Percentiles rank a stretch among this genome's conserved stretches.
phyloP scores from a whole-genome alignment of 2,888 invertebrate genomes.

The Sminthurides aquaticus region DNA sequence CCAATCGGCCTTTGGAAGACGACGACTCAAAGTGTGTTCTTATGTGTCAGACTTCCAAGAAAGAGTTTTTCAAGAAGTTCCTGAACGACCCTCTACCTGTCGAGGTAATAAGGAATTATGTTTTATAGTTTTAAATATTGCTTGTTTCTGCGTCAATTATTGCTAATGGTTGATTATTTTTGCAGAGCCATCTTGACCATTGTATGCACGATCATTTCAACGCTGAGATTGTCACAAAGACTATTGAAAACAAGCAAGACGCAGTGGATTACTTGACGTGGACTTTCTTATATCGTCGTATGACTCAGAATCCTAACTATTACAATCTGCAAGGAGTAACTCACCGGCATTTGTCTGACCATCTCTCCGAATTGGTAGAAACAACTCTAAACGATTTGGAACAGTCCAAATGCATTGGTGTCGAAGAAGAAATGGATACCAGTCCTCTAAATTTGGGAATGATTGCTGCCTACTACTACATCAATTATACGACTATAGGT shows the following conservation, averaged over 20 bases:
- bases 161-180: conserved; percentile 1
- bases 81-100: conserved; percentile 93
- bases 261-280: conserved; percentile 99
- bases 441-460: conserved; percentile 95
- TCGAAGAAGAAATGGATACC: conserved; percentile 97
- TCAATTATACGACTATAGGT: conserved; percentile 98
- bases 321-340: conserved; percentile 96
- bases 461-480: conserved; percentile 99
- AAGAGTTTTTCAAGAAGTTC: conserved; percentile 97
- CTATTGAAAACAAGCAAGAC: conserved; percentile 99
- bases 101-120: conserved; percentile 64
- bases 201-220: conserved; percentile 98
- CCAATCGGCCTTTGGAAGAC: conserved; percentile 86
- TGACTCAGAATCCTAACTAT: conserved; percentile 99
- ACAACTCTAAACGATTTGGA: conserved; percentile 88
- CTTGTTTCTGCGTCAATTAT: neutral
- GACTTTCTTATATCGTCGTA: conserved; percentile 93
- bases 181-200: conserved; percentile 88
- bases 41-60: conserved; percentile 94
- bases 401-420: conserved; percentile 92
- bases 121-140: neutral
- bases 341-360: conserved; percentile 94
- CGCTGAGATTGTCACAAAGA: conserved; percentile 98
- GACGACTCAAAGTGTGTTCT: conserved; percentile 90
- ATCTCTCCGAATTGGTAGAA: conserved; percentile 95